Percentiles rank a stretch among this genome's conserved stretches.
Conservation (phyloP, 2,797 vertebrate species). For the Sternarchorhynchus goeldii region DNA sequence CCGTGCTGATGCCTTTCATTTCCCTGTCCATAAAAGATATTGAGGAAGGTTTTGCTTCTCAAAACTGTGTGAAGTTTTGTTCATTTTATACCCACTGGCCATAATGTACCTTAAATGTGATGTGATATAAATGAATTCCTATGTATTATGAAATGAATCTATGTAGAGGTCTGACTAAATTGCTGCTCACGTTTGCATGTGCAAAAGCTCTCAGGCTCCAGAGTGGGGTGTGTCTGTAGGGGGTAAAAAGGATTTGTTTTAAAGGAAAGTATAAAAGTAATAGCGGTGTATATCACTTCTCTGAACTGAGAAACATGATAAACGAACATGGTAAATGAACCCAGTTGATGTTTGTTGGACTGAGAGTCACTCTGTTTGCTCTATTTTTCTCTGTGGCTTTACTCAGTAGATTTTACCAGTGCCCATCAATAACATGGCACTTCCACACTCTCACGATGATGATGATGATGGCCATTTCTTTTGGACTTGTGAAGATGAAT, state of each 20-base stretch:
- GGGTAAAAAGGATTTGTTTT: background rate
- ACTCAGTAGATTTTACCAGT: constrained; percentile 6
- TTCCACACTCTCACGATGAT: background rate
- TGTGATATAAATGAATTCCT: too few species aligned
- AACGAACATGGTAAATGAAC: constrained; percentile 7
- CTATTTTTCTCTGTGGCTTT: background rate
- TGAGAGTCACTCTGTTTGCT: background rate
- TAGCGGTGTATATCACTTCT: constrained; percentile 8
- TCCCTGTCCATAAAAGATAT: too few species aligned
- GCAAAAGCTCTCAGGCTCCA: too few species aligned
- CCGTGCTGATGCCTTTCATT: too few species aligned
- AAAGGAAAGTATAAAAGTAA: background rate
- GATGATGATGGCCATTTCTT: constrained; percentile 15
- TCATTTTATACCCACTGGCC: too few species aligned
- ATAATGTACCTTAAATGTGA: too few species aligned
- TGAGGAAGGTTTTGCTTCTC: too few species aligned
- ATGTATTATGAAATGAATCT: too few species aligned
- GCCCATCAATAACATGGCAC: constrained; percentile 6
- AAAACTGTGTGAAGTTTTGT: too few species aligned
- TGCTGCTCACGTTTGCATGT: too few species aligned
- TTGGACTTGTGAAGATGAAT: constrained; percentile 22
- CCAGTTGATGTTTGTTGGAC: background rate
- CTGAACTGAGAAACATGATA: background rate
- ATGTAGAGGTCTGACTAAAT: too few species aligned
- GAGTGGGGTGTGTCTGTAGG: background rate